A percentile compares a stretch with the other conserved stretches of the same genome.
Conservation (phyloP, 1,140 invertebrate species). For the Megalonaias nervosa region DNA sequence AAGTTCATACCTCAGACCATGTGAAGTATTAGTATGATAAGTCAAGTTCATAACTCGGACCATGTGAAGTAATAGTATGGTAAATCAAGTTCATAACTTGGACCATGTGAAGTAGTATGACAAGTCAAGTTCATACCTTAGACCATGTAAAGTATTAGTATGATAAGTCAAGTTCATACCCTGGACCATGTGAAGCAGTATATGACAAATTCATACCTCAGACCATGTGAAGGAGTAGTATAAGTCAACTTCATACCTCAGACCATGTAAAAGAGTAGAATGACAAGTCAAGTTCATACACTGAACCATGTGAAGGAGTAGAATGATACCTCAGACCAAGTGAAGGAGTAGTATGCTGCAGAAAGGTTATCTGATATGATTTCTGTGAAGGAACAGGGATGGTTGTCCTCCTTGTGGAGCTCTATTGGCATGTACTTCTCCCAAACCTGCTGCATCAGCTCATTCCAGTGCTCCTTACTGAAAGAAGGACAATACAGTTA, state of each 20-base stretch:
- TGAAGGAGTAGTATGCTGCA: constrained; percentile 71
- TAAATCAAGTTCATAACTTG: too few species aligned
- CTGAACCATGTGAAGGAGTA: constrained; percentile 59
- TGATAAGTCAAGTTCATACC: constrained; percentile 66
- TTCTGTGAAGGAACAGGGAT: constrained; percentile 83
- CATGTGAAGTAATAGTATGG: too few species aligned
- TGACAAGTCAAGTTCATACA: constrained; percentile 66
- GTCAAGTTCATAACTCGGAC: constrained; percentile 50
- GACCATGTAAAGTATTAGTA: constrained; percentile 73
- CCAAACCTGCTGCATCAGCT: constrained; percentile 84
- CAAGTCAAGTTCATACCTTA: too few species aligned
- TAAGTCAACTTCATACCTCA: constrained; percentile 49
- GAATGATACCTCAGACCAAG: constrained; percentile 72
- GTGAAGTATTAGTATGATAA: constrained; percentile 71
- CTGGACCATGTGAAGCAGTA: too few species aligned
- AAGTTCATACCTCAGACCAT: constrained; percentile 68
- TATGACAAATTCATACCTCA: too few species aligned
- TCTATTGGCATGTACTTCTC: constrained; percentile 82
- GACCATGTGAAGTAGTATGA: too few species aligned
- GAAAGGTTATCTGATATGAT: constrained; percentile 69
- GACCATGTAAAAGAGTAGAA: constrained; percentile 73
- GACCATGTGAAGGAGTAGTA: not conserved
- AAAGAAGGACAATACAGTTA: constrained; percentile 37
- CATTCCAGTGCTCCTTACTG: constrained; percentile 83
- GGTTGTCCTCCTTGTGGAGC: constrained; percentile 82